Conservation (phyloP, 2,888 invertebrate species). For the Apamea monoglypha region DNA sequence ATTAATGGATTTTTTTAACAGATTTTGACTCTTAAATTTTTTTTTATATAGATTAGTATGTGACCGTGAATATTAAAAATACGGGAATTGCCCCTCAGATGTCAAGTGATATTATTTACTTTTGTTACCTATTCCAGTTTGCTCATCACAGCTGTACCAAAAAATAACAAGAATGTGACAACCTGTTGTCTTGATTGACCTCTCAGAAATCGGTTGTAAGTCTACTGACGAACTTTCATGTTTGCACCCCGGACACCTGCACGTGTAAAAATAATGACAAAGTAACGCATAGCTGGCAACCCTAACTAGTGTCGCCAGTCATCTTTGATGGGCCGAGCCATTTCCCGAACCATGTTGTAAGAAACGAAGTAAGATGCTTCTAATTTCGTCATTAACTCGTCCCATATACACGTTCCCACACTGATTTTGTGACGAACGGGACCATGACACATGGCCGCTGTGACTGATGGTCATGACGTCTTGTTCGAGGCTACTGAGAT, state of each 20-base stretch:
- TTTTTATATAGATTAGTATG: too few relatives aligned
- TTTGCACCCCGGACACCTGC: background rate
- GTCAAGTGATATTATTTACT: too few relatives aligned
- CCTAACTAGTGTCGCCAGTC: conserved; percentile 52
- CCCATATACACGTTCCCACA: conserved; percentile 57
- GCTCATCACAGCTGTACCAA: too few relatives aligned
- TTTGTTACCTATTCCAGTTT: too few relatives aligned
- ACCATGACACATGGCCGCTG: conserved; percentile 28
- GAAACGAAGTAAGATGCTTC: conserved; percentile 43
- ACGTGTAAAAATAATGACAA: background rate
- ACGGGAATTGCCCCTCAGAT: too few relatives aligned
- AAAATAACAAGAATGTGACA: too few relatives aligned
- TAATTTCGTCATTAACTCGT: conserved; percentile 58
- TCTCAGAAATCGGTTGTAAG: too few relatives aligned
- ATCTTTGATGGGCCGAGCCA: conserved; percentile 47
- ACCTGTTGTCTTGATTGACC: background rate
- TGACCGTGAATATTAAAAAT: too few relatives aligned
- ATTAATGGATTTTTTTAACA: too few relatives aligned
- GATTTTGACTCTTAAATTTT: too few relatives aligned
- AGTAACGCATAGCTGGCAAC: conserved; percentile 19
- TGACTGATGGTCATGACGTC: conserved; percentile 13
- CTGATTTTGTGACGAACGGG: conserved; percentile 56
- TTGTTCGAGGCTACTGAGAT: conserved; percentile 1
- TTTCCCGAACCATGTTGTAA: conserved; percentile 55
- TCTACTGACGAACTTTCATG: too few relatives aligned